A percentile compares a stretch with the other conserved stretches of the same genome.
These are phyloP conservation scores for Brachionus angularis DNA, from an alignment of 1,140 invertebrate genomes.

Conservation along the genomic window DNA sequence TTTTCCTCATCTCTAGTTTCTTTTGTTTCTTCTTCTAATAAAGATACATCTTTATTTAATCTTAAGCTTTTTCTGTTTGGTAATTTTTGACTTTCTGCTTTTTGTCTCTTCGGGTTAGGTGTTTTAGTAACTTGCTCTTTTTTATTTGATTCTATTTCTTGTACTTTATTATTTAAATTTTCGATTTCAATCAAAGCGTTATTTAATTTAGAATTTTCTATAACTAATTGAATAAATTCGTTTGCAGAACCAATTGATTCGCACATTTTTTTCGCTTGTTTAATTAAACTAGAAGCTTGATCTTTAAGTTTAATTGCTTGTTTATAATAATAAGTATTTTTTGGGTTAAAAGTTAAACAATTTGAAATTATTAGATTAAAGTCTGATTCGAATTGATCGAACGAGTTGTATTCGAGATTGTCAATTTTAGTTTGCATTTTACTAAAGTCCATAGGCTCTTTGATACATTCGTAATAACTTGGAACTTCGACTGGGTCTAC, in stretches of 20 bases:
- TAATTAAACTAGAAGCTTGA: background rate
- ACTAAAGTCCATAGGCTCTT: conserved; percentile 89
- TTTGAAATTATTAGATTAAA: conserved; percentile 89
- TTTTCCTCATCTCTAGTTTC: conserved; percentile 3
- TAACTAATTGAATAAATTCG: background rate
- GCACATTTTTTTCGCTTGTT: conserved; percentile 3
- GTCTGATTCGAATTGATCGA: conserved; percentile 78
- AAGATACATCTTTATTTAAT: background rate
- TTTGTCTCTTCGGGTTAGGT: background rate
- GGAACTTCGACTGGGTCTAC: conserved; percentile 84
- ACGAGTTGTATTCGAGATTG: conserved; percentile 70
- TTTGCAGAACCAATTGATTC: background rate
- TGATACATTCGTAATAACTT: conserved; percentile 85
- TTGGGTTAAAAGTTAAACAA: conserved; percentile 78
- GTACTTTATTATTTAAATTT: background rate
- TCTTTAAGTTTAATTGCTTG: conserved; percentile 6
- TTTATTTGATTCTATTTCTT: background rate
- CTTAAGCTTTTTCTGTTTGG: conserved; percentile 10
- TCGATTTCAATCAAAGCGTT: background rate
- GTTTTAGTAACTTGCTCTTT: background rate
- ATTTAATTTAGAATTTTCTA: background rate
- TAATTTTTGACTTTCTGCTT: background rate
- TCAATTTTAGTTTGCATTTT: conserved; percentile 78
- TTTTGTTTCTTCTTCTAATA: background rate
- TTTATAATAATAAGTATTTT: conserved; percentile 44